These are phyloP conservation scores for Rhynchopsitta pachyrhyncha DNA, from an alignment of 2,113 vertebrate genomes.

Conservation along the genomic window DNA sequence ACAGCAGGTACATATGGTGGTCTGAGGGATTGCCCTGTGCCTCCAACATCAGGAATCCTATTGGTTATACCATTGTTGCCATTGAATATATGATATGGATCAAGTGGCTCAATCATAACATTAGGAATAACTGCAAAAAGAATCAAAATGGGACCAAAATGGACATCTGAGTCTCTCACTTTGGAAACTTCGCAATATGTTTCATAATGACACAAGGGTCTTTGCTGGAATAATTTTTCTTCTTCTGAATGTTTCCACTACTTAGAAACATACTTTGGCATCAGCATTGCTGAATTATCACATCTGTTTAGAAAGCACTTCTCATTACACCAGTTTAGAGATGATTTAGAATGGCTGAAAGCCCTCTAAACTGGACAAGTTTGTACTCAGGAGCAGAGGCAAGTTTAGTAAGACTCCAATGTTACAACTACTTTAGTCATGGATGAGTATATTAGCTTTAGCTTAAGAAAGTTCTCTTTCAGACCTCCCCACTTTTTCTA, in stretches of 20 bases:
- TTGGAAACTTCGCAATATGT: not conserved
- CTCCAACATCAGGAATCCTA: constrained; percentile 78
- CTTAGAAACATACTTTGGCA: not conserved
- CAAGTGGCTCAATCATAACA: constrained; percentile 81
- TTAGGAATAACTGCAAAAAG: constrained; percentile 78
- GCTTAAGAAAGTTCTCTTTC: not conserved
- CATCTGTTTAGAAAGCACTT: not conserved
- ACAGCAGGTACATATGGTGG: constrained; percentile 34
- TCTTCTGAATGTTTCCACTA: not conserved
- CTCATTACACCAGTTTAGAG: not conserved
- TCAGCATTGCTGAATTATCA: not conserved
- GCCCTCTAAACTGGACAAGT: not conserved
- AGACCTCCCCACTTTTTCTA: not conserved
- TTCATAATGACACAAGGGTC: not conserved
- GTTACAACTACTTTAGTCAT: not conserved
- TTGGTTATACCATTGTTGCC: constrained; percentile 67
- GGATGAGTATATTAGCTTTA: not conserved
- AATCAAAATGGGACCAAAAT: constrained; percentile 13
- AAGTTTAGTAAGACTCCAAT: not conserved
- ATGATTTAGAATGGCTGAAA: not conserved
- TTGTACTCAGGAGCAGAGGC: not conserved
- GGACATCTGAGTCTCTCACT: not conserved
- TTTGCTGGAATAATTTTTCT: not conserved
- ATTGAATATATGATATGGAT: constrained; percentile 51
- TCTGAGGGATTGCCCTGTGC: constrained; percentile 73